These are phyloP conservation scores for Callyntrura sp. DNA, from an alignment of 2,888 invertebrate genomes.

Conservation along the genomic window DNA sequence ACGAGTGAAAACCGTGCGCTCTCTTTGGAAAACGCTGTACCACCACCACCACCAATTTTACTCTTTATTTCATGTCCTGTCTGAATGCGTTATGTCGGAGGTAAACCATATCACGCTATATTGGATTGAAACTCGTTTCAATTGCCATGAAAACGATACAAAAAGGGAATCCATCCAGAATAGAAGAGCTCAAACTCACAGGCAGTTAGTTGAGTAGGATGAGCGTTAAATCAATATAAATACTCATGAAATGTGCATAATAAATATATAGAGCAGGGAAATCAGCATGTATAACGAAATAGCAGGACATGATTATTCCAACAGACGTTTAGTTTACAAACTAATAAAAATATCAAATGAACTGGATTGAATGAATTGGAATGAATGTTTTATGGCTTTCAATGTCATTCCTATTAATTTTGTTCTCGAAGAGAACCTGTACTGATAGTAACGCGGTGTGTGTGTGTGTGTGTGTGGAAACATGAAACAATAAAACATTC, in stretches of 20 bases:
- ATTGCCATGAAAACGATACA: too few relatives aligned
- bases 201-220: background rate
- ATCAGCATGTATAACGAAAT: too few relatives aligned
- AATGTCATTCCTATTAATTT: background rate
- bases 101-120: too few relatives aligned
- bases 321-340: background rate
- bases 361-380: background rate
- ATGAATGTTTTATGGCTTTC: background rate
- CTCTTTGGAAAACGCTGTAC: too few relatives aligned
- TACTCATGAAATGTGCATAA: background rate
- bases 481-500: background rate
- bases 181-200: background rate
- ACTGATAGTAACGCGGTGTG: background rate
- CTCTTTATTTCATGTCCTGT: too few relatives aligned
- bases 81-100: too few relatives aligned
- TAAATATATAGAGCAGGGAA: background rate
- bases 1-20: too few relatives aligned
- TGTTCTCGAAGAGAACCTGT: background rate
- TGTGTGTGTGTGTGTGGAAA: too few relatives aligned
- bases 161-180: background rate
- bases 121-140: too few relatives aligned
- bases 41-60: too few relatives aligned
- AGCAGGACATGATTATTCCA: background rate
- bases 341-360: background rate
- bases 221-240: background rate